A percentile compares a stretch with the other conserved stretches of the same genome.
Evolutionary conservation across 2,113 vertebrate species (phyloP).

Genomic region (Hydropotes inermis): DNA sequence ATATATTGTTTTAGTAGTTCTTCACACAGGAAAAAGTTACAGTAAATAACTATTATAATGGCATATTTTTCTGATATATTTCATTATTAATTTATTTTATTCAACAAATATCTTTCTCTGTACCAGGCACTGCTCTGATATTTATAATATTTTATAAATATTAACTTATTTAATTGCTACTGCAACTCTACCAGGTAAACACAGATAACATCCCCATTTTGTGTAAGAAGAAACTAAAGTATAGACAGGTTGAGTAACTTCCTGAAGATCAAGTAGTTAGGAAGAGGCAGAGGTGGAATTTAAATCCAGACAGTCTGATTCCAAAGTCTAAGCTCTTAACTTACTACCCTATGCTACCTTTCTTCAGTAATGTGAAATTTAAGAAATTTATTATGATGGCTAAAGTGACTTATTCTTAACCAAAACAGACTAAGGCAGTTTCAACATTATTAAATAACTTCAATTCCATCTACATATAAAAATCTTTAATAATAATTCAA

Average conservation of each 20-base stretch:
- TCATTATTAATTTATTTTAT: not conserved
- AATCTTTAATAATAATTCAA: not conserved
- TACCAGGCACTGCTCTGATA: not conserved
- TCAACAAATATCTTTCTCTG: not conserved
- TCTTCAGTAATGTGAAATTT: not conserved
- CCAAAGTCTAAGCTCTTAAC: not conserved
- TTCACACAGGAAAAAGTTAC: not conserved
- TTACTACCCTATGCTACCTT: not conserved
- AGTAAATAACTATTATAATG: not conserved
- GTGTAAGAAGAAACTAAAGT: not conserved
- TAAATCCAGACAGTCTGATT: not conserved
- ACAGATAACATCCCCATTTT: not conserved
- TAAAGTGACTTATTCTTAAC: not conserved
- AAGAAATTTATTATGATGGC: not conserved
- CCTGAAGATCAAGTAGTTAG: not conserved
- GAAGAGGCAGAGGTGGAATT: not conserved
- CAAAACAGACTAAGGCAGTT: not conserved
- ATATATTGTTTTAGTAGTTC: not conserved
- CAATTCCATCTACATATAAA: not conserved
- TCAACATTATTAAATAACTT: constrained; percentile 9
- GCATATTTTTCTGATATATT: not conserved
- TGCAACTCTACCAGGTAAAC: not conserved
- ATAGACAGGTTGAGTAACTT: not conserved
- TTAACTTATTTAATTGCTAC: not conserved
- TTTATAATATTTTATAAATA: constrained; percentile 37